Conservation (phyloP, 2,113 vertebrate genomes). For the Acrocephalus kingi region DNA sequence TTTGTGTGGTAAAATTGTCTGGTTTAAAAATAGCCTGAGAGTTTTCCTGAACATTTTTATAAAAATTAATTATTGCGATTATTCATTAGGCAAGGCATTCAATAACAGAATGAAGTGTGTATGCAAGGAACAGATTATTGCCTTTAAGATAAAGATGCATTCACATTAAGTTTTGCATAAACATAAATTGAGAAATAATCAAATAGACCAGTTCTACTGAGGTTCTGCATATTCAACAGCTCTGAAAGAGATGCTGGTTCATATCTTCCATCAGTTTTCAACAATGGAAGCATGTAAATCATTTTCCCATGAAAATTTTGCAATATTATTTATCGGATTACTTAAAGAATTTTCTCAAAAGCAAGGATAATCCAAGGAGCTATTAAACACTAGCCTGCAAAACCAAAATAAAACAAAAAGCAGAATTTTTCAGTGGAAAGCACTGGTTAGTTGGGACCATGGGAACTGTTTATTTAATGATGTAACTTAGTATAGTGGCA, state of each 20-base stretch:
- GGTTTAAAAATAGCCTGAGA: constrained; percentile 13
- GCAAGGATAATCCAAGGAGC: neutral
- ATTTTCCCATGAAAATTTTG: constrained; percentile 34
- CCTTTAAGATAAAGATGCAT: constrained; percentile 38
- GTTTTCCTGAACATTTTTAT: neutral
- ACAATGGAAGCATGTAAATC: neutral
- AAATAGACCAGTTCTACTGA: neutral
- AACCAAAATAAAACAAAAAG: neutral
- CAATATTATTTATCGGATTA: neutral
- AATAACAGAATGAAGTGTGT: neutral
- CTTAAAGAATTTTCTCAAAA: constrained; percentile 8
- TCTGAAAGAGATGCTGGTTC: neutral
- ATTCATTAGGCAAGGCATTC: constrained; percentile 15
- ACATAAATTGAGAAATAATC: constrained; percentile 28
- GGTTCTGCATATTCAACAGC: constrained; percentile 36
- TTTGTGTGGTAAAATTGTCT: neutral
- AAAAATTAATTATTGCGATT: constrained; percentile 42
- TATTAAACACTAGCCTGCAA: constrained; percentile 7
- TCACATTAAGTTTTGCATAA: constrained; percentile 39
- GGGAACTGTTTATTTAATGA: constrained; percentile 10
- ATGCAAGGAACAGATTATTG: constrained; percentile 39
- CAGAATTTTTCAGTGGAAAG: neutral
- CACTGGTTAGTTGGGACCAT: neutral
- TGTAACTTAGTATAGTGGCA: neutral
- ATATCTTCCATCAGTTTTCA: constrained; percentile 1